Evolutionary conservation across 2,888 invertebrate species (phyloP), one percentile per base, ranked within the genome.

Genomic region (Tridacna gigas): DNA sequence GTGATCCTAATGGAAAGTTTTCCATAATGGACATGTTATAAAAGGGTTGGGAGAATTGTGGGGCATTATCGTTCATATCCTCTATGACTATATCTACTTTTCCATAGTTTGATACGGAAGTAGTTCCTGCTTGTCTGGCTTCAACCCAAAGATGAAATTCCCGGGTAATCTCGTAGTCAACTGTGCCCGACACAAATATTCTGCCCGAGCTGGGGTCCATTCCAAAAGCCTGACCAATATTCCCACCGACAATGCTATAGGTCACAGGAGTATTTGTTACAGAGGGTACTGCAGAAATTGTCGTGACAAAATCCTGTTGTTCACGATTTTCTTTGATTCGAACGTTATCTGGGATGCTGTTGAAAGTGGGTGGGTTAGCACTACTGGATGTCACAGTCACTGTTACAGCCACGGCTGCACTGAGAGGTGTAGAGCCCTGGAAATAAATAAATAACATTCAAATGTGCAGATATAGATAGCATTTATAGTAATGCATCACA

Each of bases 221-320:
- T 45, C 84, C 82, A 66, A 93, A 92, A 0, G 90, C 90, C 18
- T 97, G 97, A 0, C 97, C 98, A 4, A 97, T 96, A 94, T 98
- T 99, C 7, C 99, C 99, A n/a, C 98, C 99, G 15, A 98, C 98
- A 86, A 99, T 97, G 47, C 97, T 96, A 93, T 97, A 99, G 83
- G 83, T 84, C 22, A 94, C 76, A 20, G 73, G 74, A 0, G 84
- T 79, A 47, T 86, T 86, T 69, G 80, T 86, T 0, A 86, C 96
- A 96, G 81, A 98, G 0, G 98, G 97, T 66, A 37, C 22, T 0
- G 98, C 98, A 77, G 96, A 96, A 12, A 98, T 97, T 0, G 98
- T 98, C 81, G 96, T 96, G 15, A 98, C 97, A 11, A 97, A 95
- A 15, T 82, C 75, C 63, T 92, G 90, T n/a, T 89, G 73, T 4